phyloP scores from a whole-genome alignment of 2,113 vertebrate genomes.

The Xenopus laevis region DNA sequence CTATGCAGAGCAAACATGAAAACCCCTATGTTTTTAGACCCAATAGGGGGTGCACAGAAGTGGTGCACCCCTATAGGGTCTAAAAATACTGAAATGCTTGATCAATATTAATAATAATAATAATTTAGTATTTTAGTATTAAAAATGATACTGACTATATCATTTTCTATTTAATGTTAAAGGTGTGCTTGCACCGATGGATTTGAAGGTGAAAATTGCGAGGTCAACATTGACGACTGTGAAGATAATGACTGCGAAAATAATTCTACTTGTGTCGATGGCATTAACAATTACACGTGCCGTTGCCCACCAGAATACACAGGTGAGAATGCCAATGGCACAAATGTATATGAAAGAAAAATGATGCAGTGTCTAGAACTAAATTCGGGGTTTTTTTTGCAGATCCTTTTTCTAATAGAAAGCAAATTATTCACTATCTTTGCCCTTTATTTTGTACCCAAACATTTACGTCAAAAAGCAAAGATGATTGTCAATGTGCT shows the following conservation, averaged over 20 bases:
- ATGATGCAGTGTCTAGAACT: background rate
- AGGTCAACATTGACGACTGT: slow-evolving; percentile 95
- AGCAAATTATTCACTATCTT: too few relatives aligned
- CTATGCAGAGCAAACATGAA: background rate
- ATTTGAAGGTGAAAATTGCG: slow-evolving; percentile 90
- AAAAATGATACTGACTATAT: slow-evolving; percentile 54
- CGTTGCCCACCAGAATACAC: slow-evolving; percentile 94
- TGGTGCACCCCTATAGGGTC: too few relatives aligned
- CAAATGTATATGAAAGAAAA: too few relatives aligned
- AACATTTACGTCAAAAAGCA: too few relatives aligned
- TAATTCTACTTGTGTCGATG: slow-evolving; percentile 94
- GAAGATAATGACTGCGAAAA: slow-evolving; percentile 98
- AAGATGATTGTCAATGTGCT: too few relatives aligned
- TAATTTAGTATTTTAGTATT: too few relatives aligned
- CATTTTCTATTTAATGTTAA: slow-evolving; percentile 26
- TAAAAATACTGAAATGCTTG: too few relatives aligned
- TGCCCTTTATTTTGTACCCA: too few relatives aligned
- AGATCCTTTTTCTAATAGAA: too few relatives aligned
- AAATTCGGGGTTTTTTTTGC: background rate
- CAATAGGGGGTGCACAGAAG: too few relatives aligned
- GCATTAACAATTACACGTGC: slow-evolving; percentile 97
- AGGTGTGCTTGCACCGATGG: slow-evolving; percentile 95
- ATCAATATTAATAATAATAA: too few relatives aligned
- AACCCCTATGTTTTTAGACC: too few relatives aligned
- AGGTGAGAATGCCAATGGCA: slow-evolving; percentile 68